phyloP scores from a whole-genome alignment of 2,888 invertebrate species.

The Hyppa rectilinea region DNA sequence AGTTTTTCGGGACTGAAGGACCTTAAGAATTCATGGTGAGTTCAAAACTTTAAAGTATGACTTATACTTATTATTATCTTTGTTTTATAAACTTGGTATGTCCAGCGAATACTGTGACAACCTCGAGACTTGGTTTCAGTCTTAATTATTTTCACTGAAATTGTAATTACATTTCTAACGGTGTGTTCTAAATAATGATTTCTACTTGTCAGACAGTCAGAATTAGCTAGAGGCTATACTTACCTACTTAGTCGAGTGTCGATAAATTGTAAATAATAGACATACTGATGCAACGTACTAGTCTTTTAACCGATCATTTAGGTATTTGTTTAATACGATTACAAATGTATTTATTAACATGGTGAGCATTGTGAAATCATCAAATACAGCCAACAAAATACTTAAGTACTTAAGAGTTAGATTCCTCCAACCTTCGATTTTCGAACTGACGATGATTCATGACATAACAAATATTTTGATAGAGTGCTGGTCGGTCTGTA shows the following conservation, averaged over 20 bases:
- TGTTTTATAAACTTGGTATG: conserved; percentile 39
- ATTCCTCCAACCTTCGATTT: background rate
- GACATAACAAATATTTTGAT: conserved; percentile 2
- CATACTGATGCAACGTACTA: conserved; percentile 1
- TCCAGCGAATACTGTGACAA: conserved; percentile 32
- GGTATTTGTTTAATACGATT: background rate
- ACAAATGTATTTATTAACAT: background rate
- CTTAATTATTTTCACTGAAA: conserved; percentile 67
- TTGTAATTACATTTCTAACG: conserved; percentile 68
- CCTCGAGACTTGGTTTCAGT: conserved; percentile 66
- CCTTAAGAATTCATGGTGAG: conserved; percentile 91
- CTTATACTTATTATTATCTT: conserved; percentile 2
- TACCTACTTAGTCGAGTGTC: conserved; percentile 16
- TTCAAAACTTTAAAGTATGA: conserved; percentile 58
- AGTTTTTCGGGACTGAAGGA: conserved; percentile 91
- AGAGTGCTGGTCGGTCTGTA: background rate
- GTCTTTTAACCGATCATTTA: background rate
- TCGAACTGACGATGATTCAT: conserved; percentile 8
- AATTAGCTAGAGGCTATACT: conserved; percentile 21
- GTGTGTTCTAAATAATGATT: conserved; percentile 57
- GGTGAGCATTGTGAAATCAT: conserved; percentile 5
- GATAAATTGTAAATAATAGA: conserved; percentile 28
- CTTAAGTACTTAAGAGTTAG: background rate
- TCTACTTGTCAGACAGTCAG: conserved; percentile 31
- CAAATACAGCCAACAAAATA: conserved; percentile 8